These are phyloP conservation scores for Champsocephalus esox DNA, from an alignment of 2,797 vertebrate species.

Conservation along the genomic window DNA sequence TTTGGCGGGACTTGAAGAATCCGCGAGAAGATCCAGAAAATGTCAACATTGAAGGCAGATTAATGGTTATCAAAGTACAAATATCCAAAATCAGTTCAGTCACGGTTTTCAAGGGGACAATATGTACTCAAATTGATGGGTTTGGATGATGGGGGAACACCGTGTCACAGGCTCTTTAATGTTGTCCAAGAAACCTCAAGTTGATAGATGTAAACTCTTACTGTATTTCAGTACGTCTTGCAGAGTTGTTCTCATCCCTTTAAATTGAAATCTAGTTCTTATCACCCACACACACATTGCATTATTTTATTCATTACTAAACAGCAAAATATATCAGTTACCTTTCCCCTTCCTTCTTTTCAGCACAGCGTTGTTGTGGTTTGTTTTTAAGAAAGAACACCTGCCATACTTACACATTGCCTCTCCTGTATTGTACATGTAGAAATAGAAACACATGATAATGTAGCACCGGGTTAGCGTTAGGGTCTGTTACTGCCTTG, in stretches of 20 bases:
- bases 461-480: no score
- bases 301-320: background rate
- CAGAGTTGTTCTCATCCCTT: background rate
- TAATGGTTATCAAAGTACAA: no score
- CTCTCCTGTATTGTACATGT: background rate
- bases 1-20: no score
- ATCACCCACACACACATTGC: background rate
- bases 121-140: no score
- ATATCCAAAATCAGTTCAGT: no score
- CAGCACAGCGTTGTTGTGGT: background rate
- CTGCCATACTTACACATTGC: background rate
- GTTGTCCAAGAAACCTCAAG: background rate
- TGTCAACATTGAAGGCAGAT: no score
- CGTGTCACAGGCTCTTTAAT: background rate
- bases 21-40: no score
- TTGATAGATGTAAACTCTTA: background rate
- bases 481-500: no score
- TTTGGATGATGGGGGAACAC: no score
- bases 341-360: background rate
- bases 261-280: background rate
- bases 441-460: background rate
- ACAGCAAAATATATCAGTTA: background rate
- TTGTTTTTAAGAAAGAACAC: background rate
- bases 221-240: background rate
- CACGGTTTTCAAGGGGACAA: no score